Evolutionary conservation across 2,113 vertebrate genomes (phyloP).

Genomic region (Scalopus aquaticus): DNA sequence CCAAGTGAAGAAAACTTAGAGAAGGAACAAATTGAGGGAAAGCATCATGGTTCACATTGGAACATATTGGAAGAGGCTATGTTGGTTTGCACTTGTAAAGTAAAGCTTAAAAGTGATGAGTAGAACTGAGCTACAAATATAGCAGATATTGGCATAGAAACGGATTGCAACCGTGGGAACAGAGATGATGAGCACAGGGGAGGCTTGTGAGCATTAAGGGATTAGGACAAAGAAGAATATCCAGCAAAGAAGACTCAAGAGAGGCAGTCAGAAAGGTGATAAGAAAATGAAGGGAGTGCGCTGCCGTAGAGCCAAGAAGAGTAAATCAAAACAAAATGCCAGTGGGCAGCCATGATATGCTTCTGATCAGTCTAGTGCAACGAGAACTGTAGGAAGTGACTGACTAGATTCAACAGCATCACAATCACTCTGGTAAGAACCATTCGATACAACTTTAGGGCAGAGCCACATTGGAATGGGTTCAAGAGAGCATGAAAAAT

Average conservation of each 20-base stretch:
- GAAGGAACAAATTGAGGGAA: neutral
- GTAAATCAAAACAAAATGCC: neutral
- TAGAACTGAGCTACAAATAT: neutral
- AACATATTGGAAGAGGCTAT: neutral
- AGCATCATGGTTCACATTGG: neutral
- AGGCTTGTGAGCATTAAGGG: neutral
- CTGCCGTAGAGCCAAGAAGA: neutral
- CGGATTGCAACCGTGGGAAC: neutral
- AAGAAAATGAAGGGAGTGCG: neutral
- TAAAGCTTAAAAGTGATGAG: neutral
- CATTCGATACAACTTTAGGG: neutral
- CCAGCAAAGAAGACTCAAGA: neutral
- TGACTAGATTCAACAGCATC: neutral
- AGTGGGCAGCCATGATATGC: neutral
- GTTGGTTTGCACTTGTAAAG: neutral
- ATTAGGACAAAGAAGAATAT: neutral
- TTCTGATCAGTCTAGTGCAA: neutral
- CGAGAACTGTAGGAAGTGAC: neutral
- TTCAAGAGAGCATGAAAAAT: conserved; percentile 5
- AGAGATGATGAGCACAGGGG: neutral
- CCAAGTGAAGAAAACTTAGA: neutral
- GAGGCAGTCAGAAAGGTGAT: neutral
- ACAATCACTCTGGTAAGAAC: neutral
- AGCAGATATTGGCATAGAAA: neutral
- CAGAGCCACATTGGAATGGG: neutral